Evolutionary conservation across 2,888 invertebrate species (phyloP).

Genomic region (Hydropsyche betteni): DNA sequence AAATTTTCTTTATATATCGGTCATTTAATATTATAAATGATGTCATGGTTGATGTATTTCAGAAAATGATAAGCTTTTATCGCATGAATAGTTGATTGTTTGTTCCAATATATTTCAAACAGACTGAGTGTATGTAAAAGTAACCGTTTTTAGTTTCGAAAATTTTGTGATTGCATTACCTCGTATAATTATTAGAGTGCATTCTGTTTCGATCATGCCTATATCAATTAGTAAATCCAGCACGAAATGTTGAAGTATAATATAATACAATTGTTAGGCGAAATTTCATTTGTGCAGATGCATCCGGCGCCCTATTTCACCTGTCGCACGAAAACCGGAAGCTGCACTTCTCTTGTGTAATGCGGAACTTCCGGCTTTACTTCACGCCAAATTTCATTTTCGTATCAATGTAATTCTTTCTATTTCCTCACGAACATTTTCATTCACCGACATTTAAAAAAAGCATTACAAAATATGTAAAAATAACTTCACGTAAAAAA

Average conservation of each 20-base stretch:
- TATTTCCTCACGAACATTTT: no score
- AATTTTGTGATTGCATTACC: no score
- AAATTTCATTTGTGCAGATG: slow-evolving; percentile 5
- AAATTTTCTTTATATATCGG: neutral
- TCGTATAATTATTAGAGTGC: neutral
- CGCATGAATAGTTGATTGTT: no score
- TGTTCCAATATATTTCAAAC: no score
- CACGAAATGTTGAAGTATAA: no score
- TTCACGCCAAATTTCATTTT: slow-evolving; percentile 31
- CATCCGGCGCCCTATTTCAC: slow-evolving; percentile 6
- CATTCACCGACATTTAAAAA: no score
- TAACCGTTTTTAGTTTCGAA: no score
- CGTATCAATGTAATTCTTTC: neutral
- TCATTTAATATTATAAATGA: neutral
- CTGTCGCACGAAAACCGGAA: slow-evolving; percentile 42
- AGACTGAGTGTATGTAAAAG: no score
- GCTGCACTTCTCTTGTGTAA: slow-evolving; percentile 44
- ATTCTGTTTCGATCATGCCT: neutral
- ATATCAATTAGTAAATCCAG: neutral
- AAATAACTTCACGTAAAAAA: no score
- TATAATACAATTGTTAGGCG: neutral
- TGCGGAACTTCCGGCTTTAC: slow-evolving; percentile 45
- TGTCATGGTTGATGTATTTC: no score
- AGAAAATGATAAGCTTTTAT: no score
- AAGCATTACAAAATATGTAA: no score